Evolutionary conservation across 2,113 vertebrate genomes (phyloP).

Genomic region (Pipra filicauda): DNA sequence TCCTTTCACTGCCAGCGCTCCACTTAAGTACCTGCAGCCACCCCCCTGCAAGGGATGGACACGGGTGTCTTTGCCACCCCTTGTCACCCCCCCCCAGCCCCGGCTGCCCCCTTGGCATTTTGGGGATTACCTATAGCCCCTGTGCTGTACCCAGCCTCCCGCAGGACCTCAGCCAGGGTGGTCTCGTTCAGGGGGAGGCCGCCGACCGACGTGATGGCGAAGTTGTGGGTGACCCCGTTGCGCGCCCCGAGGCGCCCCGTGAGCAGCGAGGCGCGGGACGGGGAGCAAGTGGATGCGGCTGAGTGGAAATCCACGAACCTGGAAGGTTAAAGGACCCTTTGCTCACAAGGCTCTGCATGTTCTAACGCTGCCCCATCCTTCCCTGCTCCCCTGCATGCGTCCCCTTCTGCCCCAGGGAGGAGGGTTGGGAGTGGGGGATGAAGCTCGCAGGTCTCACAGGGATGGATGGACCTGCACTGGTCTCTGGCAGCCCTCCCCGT

Average conservation of each 20-base stretch:
- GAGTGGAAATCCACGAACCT: constrained; percentile 95
- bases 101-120: fast-evolving
- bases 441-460: neutral
- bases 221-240: constrained; percentile 93
- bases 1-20: neutral
- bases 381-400: fast-evolving
- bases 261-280: constrained; percentile 90
- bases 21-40: neutral
- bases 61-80: fast-evolving
- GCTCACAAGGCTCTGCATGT: fast-evolving
- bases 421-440: neutral
- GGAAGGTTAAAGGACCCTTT: neutral
- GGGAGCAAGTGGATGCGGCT: constrained; percentile 92
- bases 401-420: too few species aligned
- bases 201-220: constrained; percentile 80
- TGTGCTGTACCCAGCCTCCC: constrained; percentile 83
- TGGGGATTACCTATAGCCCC: constrained; percentile 81
- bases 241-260: constrained; percentile 89
- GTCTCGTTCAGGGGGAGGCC: constrained; percentile 92
- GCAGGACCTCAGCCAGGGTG: constrained; percentile 86
- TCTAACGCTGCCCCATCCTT: fast-evolving
- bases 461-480: neutral
- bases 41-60: neutral
- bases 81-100: fast-evolving
- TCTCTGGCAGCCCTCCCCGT: neutral